Evolutionary conservation across 2,113 vertebrate genomes (phyloP).

Genomic region (Dipodomys spectabilis): DNA sequence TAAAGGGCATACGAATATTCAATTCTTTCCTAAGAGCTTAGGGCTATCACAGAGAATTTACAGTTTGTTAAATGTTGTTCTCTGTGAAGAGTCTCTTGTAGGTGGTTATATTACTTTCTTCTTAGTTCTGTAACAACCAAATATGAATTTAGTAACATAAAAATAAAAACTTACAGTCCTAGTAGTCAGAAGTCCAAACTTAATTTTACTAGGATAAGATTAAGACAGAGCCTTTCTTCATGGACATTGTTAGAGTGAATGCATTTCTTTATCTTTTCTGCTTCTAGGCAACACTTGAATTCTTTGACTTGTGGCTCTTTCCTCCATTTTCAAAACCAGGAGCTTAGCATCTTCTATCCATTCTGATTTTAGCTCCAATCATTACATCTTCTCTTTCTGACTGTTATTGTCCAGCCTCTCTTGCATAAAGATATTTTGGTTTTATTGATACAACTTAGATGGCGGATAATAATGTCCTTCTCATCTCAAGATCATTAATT

Average conservation of each 20-base stretch:
- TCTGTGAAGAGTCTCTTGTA: background rate
- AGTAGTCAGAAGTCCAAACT: background rate
- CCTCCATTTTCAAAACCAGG: background rate
- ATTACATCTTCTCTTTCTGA: constrained; percentile 16
- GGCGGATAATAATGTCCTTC: background rate
- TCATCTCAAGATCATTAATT: background rate
- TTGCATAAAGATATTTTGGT: background rate
- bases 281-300: background rate
- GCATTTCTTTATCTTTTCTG: background rate
- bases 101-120: background rate
- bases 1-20: background rate
- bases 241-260: background rate
- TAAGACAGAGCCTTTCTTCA: background rate
- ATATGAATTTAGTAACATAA: background rate
- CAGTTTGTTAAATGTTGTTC: background rate
- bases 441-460: background rate
- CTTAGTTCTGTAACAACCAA: background rate
- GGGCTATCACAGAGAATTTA: background rate
- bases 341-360: background rate
- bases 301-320: background rate
- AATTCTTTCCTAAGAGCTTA: background rate
- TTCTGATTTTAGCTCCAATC: background rate
- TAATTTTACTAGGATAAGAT: constrained; percentile 14
- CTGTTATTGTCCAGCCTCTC: background rate
- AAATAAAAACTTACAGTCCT: background rate